These are phyloP conservation scores for Anguilla japonica DNA, from an alignment of 2,113 vertebrate genomes.

Conservation along the genomic window DNA sequence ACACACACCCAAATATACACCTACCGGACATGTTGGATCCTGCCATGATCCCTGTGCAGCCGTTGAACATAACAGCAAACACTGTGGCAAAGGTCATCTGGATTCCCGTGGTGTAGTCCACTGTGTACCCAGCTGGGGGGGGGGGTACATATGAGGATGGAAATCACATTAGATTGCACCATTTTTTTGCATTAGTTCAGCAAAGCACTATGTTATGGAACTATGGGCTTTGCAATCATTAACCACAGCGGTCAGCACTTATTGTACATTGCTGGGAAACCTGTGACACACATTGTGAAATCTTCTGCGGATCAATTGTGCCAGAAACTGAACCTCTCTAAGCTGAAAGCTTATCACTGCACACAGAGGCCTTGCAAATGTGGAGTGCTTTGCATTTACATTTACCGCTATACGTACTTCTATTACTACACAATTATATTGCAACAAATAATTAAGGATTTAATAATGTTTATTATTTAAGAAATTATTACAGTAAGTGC, in stretches of 20 bases:
- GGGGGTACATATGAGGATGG: slow-evolving; percentile 13
- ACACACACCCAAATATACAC: neutral
- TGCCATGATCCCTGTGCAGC: slow-evolving; percentile 87
- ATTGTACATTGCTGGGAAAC: neutral
- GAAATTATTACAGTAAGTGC: neutral
- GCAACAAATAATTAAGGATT: neutral
- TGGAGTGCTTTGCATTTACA: neutral
- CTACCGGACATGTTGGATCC: slow-evolving; percentile 87
- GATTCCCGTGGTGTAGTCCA: slow-evolving; percentile 77
- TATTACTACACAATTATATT: neutral
- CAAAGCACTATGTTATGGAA: neutral
- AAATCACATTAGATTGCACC: neutral
- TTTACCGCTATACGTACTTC: neutral
- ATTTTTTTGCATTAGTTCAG: neutral
- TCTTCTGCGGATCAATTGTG: neutral
- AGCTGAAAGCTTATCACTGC: neutral
- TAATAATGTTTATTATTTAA: no score
- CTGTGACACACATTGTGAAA: neutral
- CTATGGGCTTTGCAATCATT: neutral
- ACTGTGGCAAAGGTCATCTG: slow-evolving; percentile 80
- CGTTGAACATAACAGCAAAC: slow-evolving; percentile 87
- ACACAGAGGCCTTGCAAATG: neutral
- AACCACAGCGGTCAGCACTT: neutral
- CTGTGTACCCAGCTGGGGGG: slow-evolving; percentile 65
- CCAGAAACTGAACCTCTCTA: neutral